A percentile compares a stretch with the other conserved stretches of the same genome.
Evolutionary conservation across 1,140 invertebrate species (phyloP).

Genomic region (Papilio glaucus): DNA sequence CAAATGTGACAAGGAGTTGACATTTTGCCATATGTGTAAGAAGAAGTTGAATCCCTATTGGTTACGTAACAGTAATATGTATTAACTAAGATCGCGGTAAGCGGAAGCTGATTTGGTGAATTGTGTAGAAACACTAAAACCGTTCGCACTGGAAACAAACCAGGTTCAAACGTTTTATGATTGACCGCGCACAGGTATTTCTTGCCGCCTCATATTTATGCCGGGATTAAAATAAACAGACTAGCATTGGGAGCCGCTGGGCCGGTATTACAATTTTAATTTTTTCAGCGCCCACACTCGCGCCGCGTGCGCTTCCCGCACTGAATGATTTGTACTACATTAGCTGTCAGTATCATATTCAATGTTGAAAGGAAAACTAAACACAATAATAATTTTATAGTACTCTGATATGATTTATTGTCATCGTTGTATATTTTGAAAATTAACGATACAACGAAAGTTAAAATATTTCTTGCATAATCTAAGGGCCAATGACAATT

Average conservation of each 20-base stretch:
- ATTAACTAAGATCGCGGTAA: conserved; percentile 48
- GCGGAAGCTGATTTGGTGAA: conserved; percentile 54
- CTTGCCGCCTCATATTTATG: conserved; percentile 72
- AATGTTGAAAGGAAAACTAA: conserved; percentile 35
- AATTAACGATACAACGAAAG: neutral
- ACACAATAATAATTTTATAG: conserved; percentile 38
- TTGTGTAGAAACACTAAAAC: conserved; percentile 55
- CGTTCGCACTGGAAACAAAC: conserved; percentile 77
- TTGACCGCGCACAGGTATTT: conserved; percentile 78
- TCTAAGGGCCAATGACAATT: neutral
- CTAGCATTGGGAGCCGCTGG: conserved; percentile 20
- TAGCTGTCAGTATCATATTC: conserved; percentile 37
- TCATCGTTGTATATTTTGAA: neutral
- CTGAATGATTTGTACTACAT: conserved; percentile 36
- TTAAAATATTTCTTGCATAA: neutral
- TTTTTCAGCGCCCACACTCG: conserved; percentile 31
- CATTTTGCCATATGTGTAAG: neutral
- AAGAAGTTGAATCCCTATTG: neutral
- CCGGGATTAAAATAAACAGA: conserved; percentile 72
- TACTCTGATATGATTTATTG: conserved; percentile 33
- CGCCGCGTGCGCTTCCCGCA: neutral
- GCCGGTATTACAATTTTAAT: conserved; percentile 31
- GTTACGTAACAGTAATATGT: neutral
- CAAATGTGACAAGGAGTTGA: too few species aligned
- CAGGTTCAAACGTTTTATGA: conserved; percentile 78